Evolutionary conservation across 2,113 vertebrate genomes (phyloP).

Genomic region (Trematomus loennbergii): DNA sequence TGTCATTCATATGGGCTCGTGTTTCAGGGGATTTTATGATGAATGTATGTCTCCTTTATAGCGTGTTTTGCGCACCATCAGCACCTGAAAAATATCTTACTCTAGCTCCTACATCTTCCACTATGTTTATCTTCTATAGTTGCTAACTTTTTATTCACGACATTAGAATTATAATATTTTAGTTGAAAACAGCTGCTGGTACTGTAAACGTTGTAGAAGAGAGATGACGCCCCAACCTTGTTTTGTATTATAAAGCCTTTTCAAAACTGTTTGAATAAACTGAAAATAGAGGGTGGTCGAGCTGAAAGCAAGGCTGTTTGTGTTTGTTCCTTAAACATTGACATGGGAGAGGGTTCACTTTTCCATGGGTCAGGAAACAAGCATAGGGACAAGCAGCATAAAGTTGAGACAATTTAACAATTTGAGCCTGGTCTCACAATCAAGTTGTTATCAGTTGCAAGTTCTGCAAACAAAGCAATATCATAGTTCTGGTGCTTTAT

Average conservation of each 20-base stretch:
- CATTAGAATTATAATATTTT: no score
- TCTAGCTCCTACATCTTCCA: background rate
- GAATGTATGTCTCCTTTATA: background rate
- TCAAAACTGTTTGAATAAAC: background rate
- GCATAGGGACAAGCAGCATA: background rate
- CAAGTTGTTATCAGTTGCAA: background rate
- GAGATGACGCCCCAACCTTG: background rate
- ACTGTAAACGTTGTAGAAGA: background rate
- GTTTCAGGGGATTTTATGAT: background rate
- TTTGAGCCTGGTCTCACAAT: constrained; percentile 4
- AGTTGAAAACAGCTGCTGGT: background rate
- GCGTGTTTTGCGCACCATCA: background rate
- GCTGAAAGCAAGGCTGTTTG: background rate
- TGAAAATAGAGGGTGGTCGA: background rate
- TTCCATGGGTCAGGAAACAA: background rate
- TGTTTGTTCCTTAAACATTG: background rate
- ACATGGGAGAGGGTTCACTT: background rate
- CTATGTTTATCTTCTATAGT: background rate
- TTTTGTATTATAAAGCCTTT: background rate
- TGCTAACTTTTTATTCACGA: background rate
- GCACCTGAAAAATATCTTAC: background rate
- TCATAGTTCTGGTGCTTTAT: background rate
- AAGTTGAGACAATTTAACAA: background rate
- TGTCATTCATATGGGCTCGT: background rate
- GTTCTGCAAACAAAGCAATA: constrained; percentile 8